Evolutionary conservation across 2,797 vertebrate genomes (phyloP), one percentile per base, ranked within the genome.

Genomic region (Crypturellus tataupa): DNA sequence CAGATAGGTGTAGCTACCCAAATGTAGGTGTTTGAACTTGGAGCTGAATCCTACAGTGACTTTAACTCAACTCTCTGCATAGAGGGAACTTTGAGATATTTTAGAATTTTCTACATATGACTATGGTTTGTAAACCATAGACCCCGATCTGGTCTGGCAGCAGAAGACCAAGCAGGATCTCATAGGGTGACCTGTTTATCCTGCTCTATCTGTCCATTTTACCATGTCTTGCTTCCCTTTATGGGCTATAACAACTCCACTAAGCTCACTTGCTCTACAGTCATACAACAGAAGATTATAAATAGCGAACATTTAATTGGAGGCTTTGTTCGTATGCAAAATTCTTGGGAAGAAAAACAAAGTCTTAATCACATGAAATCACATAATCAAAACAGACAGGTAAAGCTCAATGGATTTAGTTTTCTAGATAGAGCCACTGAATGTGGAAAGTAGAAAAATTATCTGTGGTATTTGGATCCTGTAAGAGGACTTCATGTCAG

Each of bases 151-250:
- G 75, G n/a, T 5, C 37, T 82, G 59, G 35, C 10, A 76, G 27
- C 17, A 89, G 70, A 35, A 84, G 27, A 10, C 19, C 17, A 35
- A 37, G 37, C 10, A 82, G 60, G 19, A 77, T 40, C 42, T 46
- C 33, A 9, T 0, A 7, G 6, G 21, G 4, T 35, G 12, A 12
- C 53, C 55, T 19, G 15, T 3, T 16, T 3, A 16, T 8, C 40
- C 31, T 79, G 5, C 17, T 81, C 31, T 76, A 4, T 21, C 16
- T 76, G 8, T 23, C 33, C 53, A 16, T 18, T 8, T 23, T 64
- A 6, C 12, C 5, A 17, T 9, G 4, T 18, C 9, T 49, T 49
- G 8, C 6, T 3, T 58, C 12, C 20, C 10, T 4, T n/a, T 4
- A 9, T 12, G 8, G 2, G 18, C 37, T 46, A 2, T 7, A 51